phyloP scores from a whole-genome alignment of 2,113 vertebrate genomes.

The Lepidothrix coronata region DNA sequence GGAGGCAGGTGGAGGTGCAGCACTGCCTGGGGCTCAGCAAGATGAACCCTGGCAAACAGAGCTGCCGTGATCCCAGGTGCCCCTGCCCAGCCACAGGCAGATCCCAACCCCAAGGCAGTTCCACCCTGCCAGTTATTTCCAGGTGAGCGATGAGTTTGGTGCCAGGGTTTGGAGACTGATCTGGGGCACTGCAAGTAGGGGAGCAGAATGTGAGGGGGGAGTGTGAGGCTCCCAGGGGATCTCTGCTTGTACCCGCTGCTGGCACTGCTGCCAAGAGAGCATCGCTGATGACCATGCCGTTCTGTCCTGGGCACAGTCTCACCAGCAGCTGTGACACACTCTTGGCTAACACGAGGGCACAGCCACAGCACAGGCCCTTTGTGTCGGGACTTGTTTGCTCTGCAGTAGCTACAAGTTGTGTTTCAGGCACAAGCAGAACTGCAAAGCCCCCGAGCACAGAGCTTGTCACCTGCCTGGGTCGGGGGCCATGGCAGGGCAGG shows the following conservation, averaged over 20 bases:
- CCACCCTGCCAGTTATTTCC: too few relatives aligned
- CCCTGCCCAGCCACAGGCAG: too few relatives aligned
- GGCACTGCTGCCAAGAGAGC: background rate
- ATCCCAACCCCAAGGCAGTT: too few relatives aligned
- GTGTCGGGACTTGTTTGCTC: fast-evolving
- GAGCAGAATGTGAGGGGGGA: background rate
- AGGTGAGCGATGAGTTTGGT: too few relatives aligned
- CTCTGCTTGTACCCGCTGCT: background rate
- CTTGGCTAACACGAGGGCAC: background rate
- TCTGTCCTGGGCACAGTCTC: background rate
- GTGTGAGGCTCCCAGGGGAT: background rate
- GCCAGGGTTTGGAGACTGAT: too few relatives aligned
- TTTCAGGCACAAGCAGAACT: background rate
- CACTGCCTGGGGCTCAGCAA: background rate
- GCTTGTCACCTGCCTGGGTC: background rate
- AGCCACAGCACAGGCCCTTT: background rate
- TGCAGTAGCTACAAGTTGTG: background rate
- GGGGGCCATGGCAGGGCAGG: fast-evolving
- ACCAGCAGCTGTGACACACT: background rate
- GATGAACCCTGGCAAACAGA: background rate
- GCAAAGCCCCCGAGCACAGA: background rate
- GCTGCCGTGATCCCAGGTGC: too few relatives aligned
- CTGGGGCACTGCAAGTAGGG: too few relatives aligned
- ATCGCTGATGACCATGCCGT: background rate
- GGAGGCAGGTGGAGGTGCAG: background rate